Conservation (phyloP, 2,113 vertebrate species). For the Megaleporinus macrocephalus region DNA sequence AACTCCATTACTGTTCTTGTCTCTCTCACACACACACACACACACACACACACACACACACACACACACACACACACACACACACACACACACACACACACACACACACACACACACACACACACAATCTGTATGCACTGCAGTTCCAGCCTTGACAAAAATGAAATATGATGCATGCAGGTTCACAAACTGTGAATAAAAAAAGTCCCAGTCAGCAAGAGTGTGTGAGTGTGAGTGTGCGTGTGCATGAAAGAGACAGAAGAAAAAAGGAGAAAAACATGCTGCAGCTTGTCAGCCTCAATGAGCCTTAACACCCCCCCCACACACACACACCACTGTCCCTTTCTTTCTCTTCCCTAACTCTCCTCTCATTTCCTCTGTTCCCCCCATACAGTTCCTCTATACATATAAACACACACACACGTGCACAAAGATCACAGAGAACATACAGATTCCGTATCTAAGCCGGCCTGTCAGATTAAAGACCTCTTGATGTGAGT, state of each 20-base stretch:
- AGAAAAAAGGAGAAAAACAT: conserved; percentile 31
- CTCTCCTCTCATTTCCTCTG: background rate
- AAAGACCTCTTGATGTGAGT: conserved; percentile 16
- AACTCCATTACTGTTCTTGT: background rate
- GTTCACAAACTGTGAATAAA: conserved; percentile 60
- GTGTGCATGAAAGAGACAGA: background rate
- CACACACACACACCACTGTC: background rate
- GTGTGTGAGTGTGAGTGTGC: conserved; percentile 14
- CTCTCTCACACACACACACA: background rate
- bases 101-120: background rate
- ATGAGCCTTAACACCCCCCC: conserved; percentile 27
- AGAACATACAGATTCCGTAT: background rate
- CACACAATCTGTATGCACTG: background rate
- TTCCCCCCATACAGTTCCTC: background rate
- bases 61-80: conserved; percentile 4
- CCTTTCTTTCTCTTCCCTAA: background rate
- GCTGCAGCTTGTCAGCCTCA: conserved; percentile 28
- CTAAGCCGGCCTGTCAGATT: background rate
- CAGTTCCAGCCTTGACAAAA: conserved; percentile 20
- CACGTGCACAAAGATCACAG: background rate
- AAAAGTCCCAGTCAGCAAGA: conserved; percentile 47
- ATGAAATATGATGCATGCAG: conserved; percentile 40
- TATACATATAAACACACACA: background rate
- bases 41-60: background rate
- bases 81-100: background rate